Base-by-base conservation (phyloP, 2,113 vertebrate species). In the Apteryx owenii region DNA sequence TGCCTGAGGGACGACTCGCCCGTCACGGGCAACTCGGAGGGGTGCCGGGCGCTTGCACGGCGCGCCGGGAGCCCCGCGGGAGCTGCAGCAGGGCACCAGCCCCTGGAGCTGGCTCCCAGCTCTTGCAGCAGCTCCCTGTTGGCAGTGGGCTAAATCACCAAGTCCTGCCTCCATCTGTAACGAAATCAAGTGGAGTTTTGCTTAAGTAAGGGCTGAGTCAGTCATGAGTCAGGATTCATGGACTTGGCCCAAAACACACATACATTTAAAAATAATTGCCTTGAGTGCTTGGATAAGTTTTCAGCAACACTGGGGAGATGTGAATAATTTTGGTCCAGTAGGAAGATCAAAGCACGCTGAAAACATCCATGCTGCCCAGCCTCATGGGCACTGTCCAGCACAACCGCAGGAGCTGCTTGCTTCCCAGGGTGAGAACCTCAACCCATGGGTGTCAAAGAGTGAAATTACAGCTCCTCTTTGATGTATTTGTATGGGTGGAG, bases 401-500 rank as follows among this genome's bases (percentile, higher is more conserved):
- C 93, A 85, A 66, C 94, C 96, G 95, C 89, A 61, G 44, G 76
- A 97, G 78, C 64, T 89, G 78, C 88, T 88, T 80, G 88, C 92
- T 97, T 97, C 95, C 93, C 91, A 96, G 94, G 88, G 54, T 87
- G 76, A 97, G 95, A 95, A 89, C 85, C 75, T 88, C 93, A 96
- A 73, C 68, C 56, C 89, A 97, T 64, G 95, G 91, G 92, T 96
- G 85, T 96, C 92, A 93, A 82, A 78, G 88, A 95, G 75, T 95
- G 95, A 97, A 97, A 96, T 97, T 95, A 95, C 81, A 85, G 84
- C 82, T 91, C 21, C 61, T 36, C 96, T 98, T 97, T 97, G 96
- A 97, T 96, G 96, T 97, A 94, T 92, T 95, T 95, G 75, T 85
- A 97, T 92, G 97, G 97, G 97, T 97, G 97, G 97, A 95, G 94